Evolutionary conservation across 37 sponge, comb jelly and placozoan species (phyloP).

Genomic region (Geodia barretti): DNA sequence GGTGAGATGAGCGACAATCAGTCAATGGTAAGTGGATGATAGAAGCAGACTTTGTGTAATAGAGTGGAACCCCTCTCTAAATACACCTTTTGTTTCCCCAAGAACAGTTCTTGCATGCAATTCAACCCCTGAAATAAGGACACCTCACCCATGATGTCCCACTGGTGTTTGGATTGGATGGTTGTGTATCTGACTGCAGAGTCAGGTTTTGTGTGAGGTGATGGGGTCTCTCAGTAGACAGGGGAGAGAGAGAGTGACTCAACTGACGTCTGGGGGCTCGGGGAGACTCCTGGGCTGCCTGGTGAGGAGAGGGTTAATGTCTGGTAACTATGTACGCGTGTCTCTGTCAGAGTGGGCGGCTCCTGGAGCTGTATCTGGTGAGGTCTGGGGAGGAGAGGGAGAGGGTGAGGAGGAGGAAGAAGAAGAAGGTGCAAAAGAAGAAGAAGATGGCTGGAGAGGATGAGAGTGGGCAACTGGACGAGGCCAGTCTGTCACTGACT

Average conservation of each 20-base stretch:
- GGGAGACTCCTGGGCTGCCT: constrained; percentile 37
- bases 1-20: no score
- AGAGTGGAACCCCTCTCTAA: no score
- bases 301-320: constrained; percentile 28
- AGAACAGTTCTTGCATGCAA: no score
- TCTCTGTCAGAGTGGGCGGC: constrained; percentile 28
- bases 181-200: not conserved
- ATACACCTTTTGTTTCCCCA: no score
- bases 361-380: constrained; percentile 69
- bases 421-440: constrained; percentile 59
- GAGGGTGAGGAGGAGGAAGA: constrained; percentile 53
- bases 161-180: not conserved
- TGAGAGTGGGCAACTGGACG: constrained; percentile 1
- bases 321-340: not conserved
- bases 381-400: constrained; percentile 56
- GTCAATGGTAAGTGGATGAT: no score
- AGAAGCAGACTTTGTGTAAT: no score
- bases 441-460: not conserved
- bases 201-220: constrained; percentile 30
- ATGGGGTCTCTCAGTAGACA: constrained; percentile 42
- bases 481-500: not conserved
- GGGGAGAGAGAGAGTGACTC: constrained; percentile 30
- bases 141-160: no score
- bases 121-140: no score
- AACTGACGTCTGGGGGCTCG: constrained; percentile 19